These are phyloP conservation scores for Eretmochelys imbricata DNA, from an alignment of 2,113 vertebrate species.

Conservation along the genomic window DNA sequence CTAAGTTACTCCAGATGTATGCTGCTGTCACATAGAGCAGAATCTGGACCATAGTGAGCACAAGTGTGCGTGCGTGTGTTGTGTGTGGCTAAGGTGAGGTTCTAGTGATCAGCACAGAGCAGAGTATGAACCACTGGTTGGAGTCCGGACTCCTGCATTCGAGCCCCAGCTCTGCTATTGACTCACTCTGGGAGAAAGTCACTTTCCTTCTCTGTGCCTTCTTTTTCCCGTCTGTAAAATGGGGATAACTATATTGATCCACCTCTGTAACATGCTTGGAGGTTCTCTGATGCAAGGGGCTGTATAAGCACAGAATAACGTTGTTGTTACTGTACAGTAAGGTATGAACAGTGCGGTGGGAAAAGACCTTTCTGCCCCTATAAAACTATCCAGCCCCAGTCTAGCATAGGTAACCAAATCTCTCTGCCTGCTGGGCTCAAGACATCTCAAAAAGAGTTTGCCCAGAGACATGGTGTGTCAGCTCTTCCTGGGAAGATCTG, in stretches of 20 bases:
- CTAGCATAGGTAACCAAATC: neutral
- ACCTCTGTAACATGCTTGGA: neutral
- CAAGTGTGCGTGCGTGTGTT: neutral
- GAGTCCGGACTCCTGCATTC: neutral
- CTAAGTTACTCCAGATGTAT: fast-evolving
- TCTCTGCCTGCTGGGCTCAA: neutral
- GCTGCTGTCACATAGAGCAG: fast-evolving
- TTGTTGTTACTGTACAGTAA: neutral
- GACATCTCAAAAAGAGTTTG: neutral
- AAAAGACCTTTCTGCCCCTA: neutral
- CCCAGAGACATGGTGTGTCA: neutral
- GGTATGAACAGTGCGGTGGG: neutral
- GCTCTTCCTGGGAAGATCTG: neutral
- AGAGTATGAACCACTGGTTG: neutral
- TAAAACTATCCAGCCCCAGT: neutral
- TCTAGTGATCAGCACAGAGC: neutral
- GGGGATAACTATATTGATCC: neutral
- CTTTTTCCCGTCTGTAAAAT: neutral
- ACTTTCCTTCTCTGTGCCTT: neutral
- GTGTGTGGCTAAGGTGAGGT: neutral
- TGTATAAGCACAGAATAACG: neutral
- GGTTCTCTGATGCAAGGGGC: neutral
- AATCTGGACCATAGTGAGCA: fast-evolving
- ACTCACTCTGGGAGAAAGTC: neutral
- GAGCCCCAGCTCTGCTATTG: neutral